A percentile compares a stretch with the other conserved stretches of the same genome.
These are phyloP conservation scores for Chaetorhynchus papuensis DNA, from an alignment of 2,113 vertebrate genomes.

Conservation along the genomic window DNA sequence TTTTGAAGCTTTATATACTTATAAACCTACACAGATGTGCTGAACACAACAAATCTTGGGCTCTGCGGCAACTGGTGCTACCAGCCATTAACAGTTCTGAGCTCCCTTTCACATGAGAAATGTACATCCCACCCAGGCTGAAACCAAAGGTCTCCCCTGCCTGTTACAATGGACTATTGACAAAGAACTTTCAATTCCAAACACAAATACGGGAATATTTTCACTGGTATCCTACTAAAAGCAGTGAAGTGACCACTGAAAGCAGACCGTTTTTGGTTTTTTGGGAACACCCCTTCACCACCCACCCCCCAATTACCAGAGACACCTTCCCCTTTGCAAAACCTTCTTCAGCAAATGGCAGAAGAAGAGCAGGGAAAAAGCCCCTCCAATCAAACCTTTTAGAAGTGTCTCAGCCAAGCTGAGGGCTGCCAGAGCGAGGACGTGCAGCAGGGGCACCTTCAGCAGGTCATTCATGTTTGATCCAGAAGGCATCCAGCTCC, in stretches of 20 bases:
- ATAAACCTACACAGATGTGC: background rate
- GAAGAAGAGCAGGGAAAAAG: background rate
- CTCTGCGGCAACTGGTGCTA: background rate
- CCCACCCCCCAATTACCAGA: background rate
- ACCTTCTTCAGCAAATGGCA: background rate
- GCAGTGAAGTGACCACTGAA: background rate
- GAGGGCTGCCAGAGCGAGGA: conserved; percentile 76
- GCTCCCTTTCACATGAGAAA: background rate
- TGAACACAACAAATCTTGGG: background rate
- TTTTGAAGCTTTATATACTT: background rate
- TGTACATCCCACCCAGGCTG: background rate
- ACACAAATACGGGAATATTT: background rate
- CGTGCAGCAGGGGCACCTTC: conserved; percentile 73
- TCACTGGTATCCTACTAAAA: background rate
- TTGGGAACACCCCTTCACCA: accelerated
- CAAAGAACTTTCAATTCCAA: background rate
- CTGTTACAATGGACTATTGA: background rate
- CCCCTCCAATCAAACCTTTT: conserved; percentile 80
- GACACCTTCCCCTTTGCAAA: background rate
- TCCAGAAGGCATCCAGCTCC: conserved; percentile 52
- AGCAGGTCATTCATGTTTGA: conserved; percentile 81
- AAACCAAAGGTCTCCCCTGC: background rate
- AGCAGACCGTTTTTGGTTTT: background rate
- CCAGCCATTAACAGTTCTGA: background rate
- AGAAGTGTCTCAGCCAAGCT: conserved; percentile 74